These are phyloP conservation scores for Plecturocebus donacophilus DNA, from an alignment of 2,113 vertebrate species.

Conservation along the genomic window DNA sequence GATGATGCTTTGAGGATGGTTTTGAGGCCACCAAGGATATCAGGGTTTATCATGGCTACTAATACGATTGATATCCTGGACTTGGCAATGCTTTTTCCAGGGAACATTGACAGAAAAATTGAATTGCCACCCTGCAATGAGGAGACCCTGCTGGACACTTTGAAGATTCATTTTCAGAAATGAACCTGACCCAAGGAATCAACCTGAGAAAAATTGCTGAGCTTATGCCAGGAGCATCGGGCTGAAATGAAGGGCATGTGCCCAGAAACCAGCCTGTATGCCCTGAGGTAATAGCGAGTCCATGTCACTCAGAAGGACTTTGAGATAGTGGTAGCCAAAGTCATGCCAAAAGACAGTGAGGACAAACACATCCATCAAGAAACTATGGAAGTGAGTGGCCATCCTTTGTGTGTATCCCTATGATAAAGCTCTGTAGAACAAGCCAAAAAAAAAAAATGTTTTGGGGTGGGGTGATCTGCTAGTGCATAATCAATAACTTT, in stretches of 20 bases:
- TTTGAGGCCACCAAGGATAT: constrained; percentile 99
- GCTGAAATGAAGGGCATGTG: constrained; percentile 99
- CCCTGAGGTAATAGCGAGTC: constrained; percentile 94
- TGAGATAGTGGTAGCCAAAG: constrained; percentile 99
- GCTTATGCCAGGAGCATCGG: constrained; percentile 97
- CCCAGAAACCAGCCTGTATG: constrained; percentile 98
- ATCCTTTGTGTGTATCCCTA: neutral
- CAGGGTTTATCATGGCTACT: constrained; percentile 99
- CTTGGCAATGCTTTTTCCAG: constrained; percentile 95
- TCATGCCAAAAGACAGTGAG: constrained; percentile 99
- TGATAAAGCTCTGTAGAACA: constrained; percentile 70
- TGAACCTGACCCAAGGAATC: constrained; percentile 98
- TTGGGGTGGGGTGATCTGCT: constrained; percentile 60
- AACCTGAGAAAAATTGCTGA: constrained; percentile 98
- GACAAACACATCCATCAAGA: constrained; percentile 99
- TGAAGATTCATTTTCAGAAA: constrained; percentile 99
- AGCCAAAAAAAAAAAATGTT: no score
- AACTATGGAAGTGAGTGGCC: constrained; percentile 94
- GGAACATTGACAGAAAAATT: constrained; percentile 98
- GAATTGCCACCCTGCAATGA: constrained; percentile 99
- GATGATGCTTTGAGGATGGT: constrained; percentile 98
- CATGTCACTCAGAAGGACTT: constrained; percentile 99
- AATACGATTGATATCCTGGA: constrained; percentile 99
- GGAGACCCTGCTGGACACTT: constrained; percentile 97
- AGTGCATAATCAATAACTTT: constrained; percentile 74